Evolutionary conservation across 2,797 vertebrate species (phyloP), one percentile per base, ranked within the genome.

Genomic region (Agapornis canus): DNA sequence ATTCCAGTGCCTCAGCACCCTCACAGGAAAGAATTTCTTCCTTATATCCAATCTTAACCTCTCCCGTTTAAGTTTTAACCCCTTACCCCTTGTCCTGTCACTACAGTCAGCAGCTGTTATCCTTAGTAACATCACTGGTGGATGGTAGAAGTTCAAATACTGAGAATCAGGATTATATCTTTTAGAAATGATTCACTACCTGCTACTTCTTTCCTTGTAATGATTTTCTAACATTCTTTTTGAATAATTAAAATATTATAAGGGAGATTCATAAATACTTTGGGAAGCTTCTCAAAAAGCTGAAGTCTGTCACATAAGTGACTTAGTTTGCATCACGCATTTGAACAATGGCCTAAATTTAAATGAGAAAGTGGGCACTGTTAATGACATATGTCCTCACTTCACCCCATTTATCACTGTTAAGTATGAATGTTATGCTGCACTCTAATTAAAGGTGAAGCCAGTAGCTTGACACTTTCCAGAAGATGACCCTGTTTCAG

Each of bases 301-400:
- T 52, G 47, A 86, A 81, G 70, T 65, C 40, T 91, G 88, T 90
- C 90, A 70, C 68, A 48, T 54, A 17, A 86, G 37, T 78, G 72
- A 43, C 77, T 88, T 86, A 51, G 66, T 70, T 86, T 77, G 90
- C 2, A 0, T 90, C 54, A 10, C 73, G 48, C 81, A 19, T 60
- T 79, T 56, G 47, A 90, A 82, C 81, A 95, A 52, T 79, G 70
- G 60, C 75, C 86, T 92, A 72, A 84, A 94, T 92, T 84, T 90
- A 76, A 69, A 84, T 79, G 66, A 89, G 86, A 86, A 48, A 93
- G 70, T 71, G 68, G 80, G 57, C 0, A 5, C 61, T 54, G 85
- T 80, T 93, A 93, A 95, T 94, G 80, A 91, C 66, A 52, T 70
- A 49, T 93, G 93, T 82, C 88, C 93, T 97, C 80, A 66, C 66